Percentiles rank a stretch among this genome's conserved stretches.
phyloP scores from a whole-genome alignment of 2,113 vertebrate species.

The Zapornia atra region DNA sequence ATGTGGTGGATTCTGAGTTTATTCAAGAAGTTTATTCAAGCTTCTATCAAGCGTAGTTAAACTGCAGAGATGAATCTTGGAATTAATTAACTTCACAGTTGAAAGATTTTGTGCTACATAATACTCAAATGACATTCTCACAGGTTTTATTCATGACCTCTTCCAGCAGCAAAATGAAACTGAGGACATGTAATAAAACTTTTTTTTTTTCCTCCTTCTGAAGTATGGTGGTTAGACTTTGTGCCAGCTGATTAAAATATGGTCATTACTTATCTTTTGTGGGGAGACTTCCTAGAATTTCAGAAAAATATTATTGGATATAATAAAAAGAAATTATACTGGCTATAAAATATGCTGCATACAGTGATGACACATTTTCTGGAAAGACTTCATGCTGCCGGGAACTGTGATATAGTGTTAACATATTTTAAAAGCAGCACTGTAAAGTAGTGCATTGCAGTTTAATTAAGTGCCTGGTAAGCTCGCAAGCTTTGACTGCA shows the following conservation, averaged over 20 bases:
- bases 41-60: not conserved
- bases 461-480: slow-evolving; percentile 67
- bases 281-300: slow-evolving; percentile 56
- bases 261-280: slow-evolving; percentile 29
- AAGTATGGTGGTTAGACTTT: not conserved
- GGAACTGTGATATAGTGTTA: slow-evolving; percentile 54
- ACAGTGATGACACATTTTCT: slow-evolving; percentile 24
- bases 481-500: not conserved
- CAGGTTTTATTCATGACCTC: not conserved
- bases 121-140: not conserved
- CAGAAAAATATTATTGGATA: slow-evolving; percentile 53
- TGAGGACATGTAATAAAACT: not conserved
- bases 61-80: not conserved
- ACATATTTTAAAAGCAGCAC: slow-evolving; percentile 51
- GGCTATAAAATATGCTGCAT: slow-evolving; percentile 34
- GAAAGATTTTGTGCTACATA: not conserved
- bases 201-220: not conserved
- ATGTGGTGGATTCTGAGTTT: not conserved
- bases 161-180: not conserved
- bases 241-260: slow-evolving; percentile 23
- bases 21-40: not conserved
- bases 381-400: slow-evolving; percentile 48
- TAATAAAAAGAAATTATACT: slow-evolving; percentile 43
- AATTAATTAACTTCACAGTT: not conserved
- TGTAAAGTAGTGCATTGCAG: slow-evolving; percentile 17